Base-by-base conservation (phyloP, 1,140 invertebrate species). In the Scaptomyza graminum region DNA sequence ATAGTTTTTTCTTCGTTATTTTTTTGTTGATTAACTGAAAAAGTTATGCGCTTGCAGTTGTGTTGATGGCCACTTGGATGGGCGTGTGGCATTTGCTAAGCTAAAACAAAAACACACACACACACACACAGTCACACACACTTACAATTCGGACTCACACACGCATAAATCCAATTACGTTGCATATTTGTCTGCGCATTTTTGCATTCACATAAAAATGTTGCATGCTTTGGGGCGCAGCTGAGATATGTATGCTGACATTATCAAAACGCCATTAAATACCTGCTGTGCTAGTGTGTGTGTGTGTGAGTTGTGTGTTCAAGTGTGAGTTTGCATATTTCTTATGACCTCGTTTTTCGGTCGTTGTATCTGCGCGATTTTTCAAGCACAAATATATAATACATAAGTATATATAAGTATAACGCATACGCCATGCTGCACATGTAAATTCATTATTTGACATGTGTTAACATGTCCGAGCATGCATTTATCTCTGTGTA, bases 211-310 rank as follows among this genome's bases (percentile, higher is more conserved):
- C 46, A 44, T 15, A 71, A 65, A 71, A 65, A 56, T 65, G 68
- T 65, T 57, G 68, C 68, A 50, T 57, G 54, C 68, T 65, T 71
- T 65, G 46, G 68, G 67, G 61, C 54, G 68, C 68, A 59, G 61
- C 37, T 39, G 68, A 51, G 46, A 65, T 57, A 65, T 71, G 67
- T 64, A 65, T 71, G 67, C 64, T 70, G 61, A 71, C 61, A 71
- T 65, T 71, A 65, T 71, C 68, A 71, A 65, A 71, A 71, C 52
- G 52, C 68, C 68, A 71, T 65, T 65, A 71, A 71, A 65, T 65
- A 71, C 46, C 47, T 18, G 65, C 46, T 41, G n/a, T 16, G 8
- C 2, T 28, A 1, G 25, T 60, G 34, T 50, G n/a, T 12, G 44
- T 0, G 16, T 41, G 50, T n/a, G n/a, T n/a, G n/a, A n/a, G n/a